Evolutionary conservation across 1,140 invertebrate genomes (phyloP).

Genomic region (Drosophila miranda): DNA sequence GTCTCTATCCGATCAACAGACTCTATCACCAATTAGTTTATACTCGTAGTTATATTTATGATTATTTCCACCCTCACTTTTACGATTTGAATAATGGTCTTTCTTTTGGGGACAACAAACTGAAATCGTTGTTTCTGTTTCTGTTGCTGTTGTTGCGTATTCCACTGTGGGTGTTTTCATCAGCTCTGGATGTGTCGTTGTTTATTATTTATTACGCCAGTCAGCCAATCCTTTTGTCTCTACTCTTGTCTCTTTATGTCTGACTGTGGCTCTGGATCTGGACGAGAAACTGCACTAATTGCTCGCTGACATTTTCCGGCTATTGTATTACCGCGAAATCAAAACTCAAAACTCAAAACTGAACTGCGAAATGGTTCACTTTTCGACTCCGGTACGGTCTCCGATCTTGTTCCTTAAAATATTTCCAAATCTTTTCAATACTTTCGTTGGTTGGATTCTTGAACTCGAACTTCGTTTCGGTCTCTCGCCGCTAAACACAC

Average conservation of each 20-base stretch:
- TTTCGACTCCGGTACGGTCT: constrained; percentile 20
- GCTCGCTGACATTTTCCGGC: constrained; percentile 45
- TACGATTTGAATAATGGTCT: too few species aligned
- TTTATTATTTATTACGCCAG: constrained; percentile 33
- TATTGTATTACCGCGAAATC: constrained; percentile 49
- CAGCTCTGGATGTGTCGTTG: constrained; percentile 46
- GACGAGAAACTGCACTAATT: constrained; percentile 52
- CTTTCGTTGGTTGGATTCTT: constrained; percentile 13
- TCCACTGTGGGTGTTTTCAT: constrained; percentile 46
- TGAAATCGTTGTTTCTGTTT: constrained; percentile 13
- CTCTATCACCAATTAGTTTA: too few species aligned
- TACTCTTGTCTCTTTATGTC: constrained; percentile 36
- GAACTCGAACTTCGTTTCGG: constrained; percentile 49
- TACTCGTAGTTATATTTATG: too few species aligned
- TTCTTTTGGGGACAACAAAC: too few species aligned
- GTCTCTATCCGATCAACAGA: too few species aligned
- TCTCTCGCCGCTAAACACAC: constrained; percentile 40
- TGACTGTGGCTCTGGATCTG: constrained; percentile 13
- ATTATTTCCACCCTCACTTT: too few species aligned
- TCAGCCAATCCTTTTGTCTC: constrained; percentile 57
- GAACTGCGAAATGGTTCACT: constrained; percentile 26
- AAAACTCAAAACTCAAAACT: constrained; percentile 41
- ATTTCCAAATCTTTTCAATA: constrained; percentile 14
- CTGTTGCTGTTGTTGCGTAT: constrained; percentile 16
- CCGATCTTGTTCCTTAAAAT: constrained; percentile 12